phyloP scores from a whole-genome alignment of 2,888 invertebrate species.

The Eulithis prunata region DNA sequence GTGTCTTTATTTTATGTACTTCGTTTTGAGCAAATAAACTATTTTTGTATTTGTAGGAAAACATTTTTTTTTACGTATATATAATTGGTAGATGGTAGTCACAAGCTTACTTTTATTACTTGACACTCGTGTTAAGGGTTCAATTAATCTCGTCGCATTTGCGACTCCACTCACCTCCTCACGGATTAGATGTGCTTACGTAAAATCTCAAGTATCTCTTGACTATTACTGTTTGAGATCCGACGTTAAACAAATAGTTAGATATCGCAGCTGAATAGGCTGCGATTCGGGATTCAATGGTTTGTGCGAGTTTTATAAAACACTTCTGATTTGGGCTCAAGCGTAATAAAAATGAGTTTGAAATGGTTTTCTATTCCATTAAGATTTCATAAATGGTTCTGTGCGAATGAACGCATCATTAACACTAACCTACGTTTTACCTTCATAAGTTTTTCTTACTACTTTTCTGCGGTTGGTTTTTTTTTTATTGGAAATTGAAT shows the following conservation, averaged over 20 bases:
- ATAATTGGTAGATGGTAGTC: no score
- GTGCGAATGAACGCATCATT: neutral
- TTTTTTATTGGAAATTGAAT: neutral
- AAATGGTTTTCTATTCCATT: neutral
- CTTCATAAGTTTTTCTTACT: neutral
- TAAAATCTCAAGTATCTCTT: conserved; percentile 55
- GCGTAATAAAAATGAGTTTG: neutral
- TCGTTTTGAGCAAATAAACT: no score
- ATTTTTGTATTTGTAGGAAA: no score
- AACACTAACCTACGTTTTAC: neutral
- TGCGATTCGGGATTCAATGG: conserved; percentile 12
- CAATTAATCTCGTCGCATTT: conserved; percentile 71
- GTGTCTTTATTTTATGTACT: no score
- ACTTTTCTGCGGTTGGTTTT: neutral
- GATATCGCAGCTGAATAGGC: conserved; percentile 26
- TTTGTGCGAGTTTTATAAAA: conserved; percentile 7
- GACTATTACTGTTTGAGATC: conserved; percentile 45
- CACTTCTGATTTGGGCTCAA: neutral
- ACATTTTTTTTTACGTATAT: no score
- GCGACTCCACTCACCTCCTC: conserved; percentile 57
- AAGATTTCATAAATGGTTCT: neutral
- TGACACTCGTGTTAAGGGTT: conserved; percentile 8
- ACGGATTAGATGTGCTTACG: conserved; percentile 61
- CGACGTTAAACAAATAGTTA: conserved; percentile 27
- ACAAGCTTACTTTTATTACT: neutral